phyloP scores from a whole-genome alignment of 2,797 vertebrate genomes.

The Muscicapa comitata region DNA sequence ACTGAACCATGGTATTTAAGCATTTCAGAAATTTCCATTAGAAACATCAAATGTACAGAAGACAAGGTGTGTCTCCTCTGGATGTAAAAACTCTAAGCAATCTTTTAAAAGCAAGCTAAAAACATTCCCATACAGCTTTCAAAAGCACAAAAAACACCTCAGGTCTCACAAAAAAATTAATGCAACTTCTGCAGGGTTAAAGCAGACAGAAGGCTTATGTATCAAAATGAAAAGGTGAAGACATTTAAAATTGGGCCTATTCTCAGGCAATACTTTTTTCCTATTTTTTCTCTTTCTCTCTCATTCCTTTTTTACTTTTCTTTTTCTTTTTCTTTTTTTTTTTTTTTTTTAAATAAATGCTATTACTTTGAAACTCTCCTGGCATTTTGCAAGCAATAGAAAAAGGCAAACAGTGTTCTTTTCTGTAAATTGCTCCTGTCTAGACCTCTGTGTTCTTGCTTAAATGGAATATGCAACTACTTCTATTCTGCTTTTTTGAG shows the following conservation, averaged over 20 bases:
- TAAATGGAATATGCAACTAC: slow-evolving; percentile 9
- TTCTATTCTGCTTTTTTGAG: neutral
- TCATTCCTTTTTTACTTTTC: no score
- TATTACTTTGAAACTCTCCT: slow-evolving; percentile 27
- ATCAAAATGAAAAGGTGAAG: slow-evolving; percentile 3
- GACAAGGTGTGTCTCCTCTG: neutral
- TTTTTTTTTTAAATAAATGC: neutral
- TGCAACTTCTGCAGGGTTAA: neutral
- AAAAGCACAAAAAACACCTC: neutral
- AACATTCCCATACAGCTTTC: neutral
- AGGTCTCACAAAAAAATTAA: neutral
- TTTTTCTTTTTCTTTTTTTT: no score
- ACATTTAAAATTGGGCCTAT: slow-evolving; percentile 2
- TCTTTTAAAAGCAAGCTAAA: neutral
- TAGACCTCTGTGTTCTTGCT: neutral
- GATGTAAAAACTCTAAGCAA: neutral
- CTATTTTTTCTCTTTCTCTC: neutral
- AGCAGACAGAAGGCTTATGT: neutral
- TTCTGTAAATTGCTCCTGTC: slow-evolving; percentile 12
- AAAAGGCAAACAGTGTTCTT: slow-evolving; percentile 30
- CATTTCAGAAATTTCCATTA: neutral
- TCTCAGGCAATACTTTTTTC: slow-evolving; percentile 7
- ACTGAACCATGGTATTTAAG: neutral
- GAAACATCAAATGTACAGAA: neutral
- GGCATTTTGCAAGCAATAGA: slow-evolving; percentile 32